Evolutionary conservation across 2,113 vertebrate species (phyloP).

Genomic region (Antigone vipio): DNA sequence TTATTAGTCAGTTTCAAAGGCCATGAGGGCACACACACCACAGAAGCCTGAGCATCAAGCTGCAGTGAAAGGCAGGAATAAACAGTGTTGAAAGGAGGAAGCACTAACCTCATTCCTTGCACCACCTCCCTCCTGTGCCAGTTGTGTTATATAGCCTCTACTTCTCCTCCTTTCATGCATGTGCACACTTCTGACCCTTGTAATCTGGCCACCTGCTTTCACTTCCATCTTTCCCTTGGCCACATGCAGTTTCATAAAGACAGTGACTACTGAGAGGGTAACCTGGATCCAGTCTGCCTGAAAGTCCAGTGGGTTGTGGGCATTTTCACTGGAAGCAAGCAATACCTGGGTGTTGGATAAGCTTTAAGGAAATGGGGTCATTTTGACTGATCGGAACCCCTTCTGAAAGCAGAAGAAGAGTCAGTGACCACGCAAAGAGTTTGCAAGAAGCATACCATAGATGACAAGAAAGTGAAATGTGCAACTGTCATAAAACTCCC

Average conservation of each 20-base stretch:
- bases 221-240: background rate
- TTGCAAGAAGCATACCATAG: background rate
- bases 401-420: background rate
- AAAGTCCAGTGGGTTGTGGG: background rate
- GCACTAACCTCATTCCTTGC: background rate
- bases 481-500: background rate
- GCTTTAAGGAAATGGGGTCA: background rate
- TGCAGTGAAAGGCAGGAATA: background rate
- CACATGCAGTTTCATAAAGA: background rate
- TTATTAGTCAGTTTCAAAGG: background rate
- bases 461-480: background rate
- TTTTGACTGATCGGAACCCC: background rate
- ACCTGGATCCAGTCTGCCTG: background rate
- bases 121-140: background rate
- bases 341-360: background rate
- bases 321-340: background rate
- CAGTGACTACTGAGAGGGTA: background rate
- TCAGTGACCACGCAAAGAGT: background rate
- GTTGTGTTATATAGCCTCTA: background rate
- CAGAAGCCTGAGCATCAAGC: background rate
- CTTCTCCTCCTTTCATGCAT: background rate
- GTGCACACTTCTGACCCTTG: background rate
- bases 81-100: background rate
- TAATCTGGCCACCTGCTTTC: background rate
- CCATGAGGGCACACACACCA: fast-evolving